phyloP scores from a whole-genome alignment of 1,140 invertebrate species.

The Argopecten irradians region DNA sequence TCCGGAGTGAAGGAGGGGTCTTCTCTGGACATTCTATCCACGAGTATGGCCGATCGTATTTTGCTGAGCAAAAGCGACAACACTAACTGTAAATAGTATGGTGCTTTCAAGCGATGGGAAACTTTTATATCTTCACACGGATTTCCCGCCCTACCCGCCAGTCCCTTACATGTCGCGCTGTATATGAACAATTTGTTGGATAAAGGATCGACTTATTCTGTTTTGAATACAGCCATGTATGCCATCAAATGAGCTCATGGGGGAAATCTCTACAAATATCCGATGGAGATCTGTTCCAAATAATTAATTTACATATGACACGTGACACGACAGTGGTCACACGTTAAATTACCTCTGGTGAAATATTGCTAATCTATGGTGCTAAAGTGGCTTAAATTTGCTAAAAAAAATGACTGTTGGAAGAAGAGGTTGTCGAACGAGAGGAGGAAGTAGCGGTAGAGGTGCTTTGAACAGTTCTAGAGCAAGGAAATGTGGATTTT shows the following conservation, averaged over 20 bases:
- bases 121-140: conserved; percentile 24
- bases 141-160: not conserved
- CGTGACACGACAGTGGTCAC: too few species aligned
- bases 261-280: too few species aligned
- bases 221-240: not conserved
- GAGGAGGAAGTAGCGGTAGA: too few species aligned
- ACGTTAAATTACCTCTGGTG: too few species aligned
- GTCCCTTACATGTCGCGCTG: conserved; percentile 10
- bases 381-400: too few species aligned
- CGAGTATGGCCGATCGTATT: conserved; percentile 4
- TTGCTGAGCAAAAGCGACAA: not conserved
- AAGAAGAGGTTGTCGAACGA: too few species aligned
- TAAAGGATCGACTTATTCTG: not conserved
- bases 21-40: not conserved
- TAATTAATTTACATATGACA: too few species aligned
- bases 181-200: conserved; percentile 28
- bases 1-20: not conserved
- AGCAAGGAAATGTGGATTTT: too few species aligned
- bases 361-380: too few species aligned
- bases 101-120: conserved; percentile 6
- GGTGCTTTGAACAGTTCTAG: too few species aligned
- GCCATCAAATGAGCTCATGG: conserved; percentile 27
- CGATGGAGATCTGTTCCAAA: too few species aligned
- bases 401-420: too few species aligned
- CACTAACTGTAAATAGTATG: not conserved